Base-by-base conservation (phyloP, 2,888 invertebrate genomes). In the Bursaphelenchus okinawaensis region DNA sequence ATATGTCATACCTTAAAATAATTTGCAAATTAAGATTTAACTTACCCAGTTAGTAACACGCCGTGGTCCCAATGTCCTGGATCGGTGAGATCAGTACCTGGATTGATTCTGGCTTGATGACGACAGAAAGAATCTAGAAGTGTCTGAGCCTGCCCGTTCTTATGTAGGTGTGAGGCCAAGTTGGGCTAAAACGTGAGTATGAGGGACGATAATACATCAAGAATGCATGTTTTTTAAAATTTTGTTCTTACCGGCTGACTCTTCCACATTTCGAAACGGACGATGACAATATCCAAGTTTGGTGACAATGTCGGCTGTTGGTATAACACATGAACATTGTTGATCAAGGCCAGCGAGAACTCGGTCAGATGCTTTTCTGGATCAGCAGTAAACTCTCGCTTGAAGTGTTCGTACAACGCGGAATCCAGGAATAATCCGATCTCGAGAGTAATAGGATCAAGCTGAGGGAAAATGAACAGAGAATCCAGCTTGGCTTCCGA, bases 41-140 rank as follows among this genome's bases (percentile, higher is more conserved):
- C 40, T 27, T 20, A 77, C 57, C 81, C 81, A 6, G 82, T 82
- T 1, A 82, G 73, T 27, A 82, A 65, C 16, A 80, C 78, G 26
- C 80, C 82, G 61, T 82, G 82, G 60, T 82, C 82, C 82, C 82
- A 82, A 59, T 82, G 82, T 7, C 72, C 71, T 27, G 78, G 71
- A 67, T 82, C 76, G 8, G 81, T 78, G 8, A 79, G 64, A 63
- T 82, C 81, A n/a, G 78, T 74, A 56, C 80, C 81, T 0, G 81
- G 81, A 65, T 81, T 81, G 62, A 77, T 76, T 23, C 74, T 69
- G 7, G 79, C 74, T 67, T 82, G 82, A 67, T 82, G 78, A 4
- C 78, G 71, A 57, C 82, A 82, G 65, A 82, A 82, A 1, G 77
- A 72, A 60, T 82, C 80, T 4, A 71, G 72, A 7, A 82, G 68